A percentile compares a stretch with the other conserved stretches of the same genome.
Evolutionary conservation across 2,797 vertebrate genomes (phyloP).

Genomic region (Myotis vivesi): DNA sequence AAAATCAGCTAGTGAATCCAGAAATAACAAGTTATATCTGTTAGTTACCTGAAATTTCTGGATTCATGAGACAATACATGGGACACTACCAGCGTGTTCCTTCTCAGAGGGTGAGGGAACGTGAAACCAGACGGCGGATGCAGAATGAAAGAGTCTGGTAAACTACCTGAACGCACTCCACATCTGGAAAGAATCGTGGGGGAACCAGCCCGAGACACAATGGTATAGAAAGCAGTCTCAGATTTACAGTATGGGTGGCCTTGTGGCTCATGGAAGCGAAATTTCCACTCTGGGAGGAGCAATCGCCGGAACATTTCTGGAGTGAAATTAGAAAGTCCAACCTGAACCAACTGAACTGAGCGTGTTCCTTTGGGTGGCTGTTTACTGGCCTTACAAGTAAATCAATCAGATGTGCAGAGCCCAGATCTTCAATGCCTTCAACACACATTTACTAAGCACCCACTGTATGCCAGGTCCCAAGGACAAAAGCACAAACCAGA

Average conservation of each 20-base stretch:
- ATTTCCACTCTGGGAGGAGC: constrained; percentile 71
- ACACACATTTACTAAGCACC: background rate
- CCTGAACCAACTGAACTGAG: background rate
- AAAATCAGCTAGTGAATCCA: background rate
- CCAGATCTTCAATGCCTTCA: background rate
- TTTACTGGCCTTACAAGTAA: constrained; percentile 54
- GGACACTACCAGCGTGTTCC: background rate
- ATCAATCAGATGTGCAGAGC: constrained; percentile 13
- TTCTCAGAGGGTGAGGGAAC: constrained; percentile 33
- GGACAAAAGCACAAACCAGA: background rate
- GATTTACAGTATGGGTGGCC: constrained; percentile 79
- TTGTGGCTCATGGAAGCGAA: constrained; percentile 75
- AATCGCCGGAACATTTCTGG: constrained; percentile 56
- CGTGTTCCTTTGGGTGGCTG: background rate
- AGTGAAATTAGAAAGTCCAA: constrained; percentile 60
- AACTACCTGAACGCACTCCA: constrained; percentile 78
- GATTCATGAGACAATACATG: background rate
- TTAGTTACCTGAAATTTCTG: constrained; percentile 35
- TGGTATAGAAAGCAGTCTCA: constrained; percentile 78
- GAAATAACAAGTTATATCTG: background rate
- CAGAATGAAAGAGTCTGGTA: constrained; percentile 66
- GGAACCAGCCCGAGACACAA: constrained; percentile 71
- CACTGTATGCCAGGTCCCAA: background rate
- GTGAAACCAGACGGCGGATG: constrained; percentile 60
- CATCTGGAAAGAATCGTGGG: constrained; percentile 82